phyloP scores from a whole-genome alignment of 2,888 invertebrate species.

The Drosophila demipolita region DNA sequence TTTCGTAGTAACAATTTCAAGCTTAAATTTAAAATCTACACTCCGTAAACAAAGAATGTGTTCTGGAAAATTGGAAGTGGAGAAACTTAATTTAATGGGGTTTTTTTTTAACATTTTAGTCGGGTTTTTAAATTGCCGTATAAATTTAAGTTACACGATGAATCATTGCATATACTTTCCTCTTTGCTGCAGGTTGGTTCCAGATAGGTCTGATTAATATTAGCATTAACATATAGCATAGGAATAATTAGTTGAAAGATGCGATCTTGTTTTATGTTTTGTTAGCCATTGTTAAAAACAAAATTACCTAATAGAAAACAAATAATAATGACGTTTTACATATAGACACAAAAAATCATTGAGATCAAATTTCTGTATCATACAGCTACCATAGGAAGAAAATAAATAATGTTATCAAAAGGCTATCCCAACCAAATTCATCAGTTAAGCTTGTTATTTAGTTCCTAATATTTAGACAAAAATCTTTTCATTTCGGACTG shows the following conservation, averaged over 20 bases:
- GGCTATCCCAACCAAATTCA: too few relatives aligned
- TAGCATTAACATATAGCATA: neutral
- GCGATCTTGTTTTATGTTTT: neutral
- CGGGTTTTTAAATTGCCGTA: neutral
- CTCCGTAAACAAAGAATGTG: neutral
- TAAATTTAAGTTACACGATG: neutral
- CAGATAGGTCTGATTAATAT: neutral
- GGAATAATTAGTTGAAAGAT: neutral
- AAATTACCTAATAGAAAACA: neutral
- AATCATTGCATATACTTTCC: neutral
- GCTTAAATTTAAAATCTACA: neutral
- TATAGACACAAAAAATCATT: too few relatives aligned
- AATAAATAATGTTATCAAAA: too few relatives aligned
- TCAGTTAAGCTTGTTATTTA: too few relatives aligned
- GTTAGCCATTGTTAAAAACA: rapidly evolving
- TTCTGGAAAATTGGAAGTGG: neutral
- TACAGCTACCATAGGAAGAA: too few relatives aligned
- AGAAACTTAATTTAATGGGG: neutral
- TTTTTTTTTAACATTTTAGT: neutral
- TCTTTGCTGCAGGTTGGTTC: too few relatives aligned
- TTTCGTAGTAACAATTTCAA: neutral
- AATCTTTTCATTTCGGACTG: neutral
- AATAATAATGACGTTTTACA: too few relatives aligned
- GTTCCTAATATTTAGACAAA: neutral
- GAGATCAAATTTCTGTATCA: neutral